phyloP scores from a whole-genome alignment of 2,113 vertebrate genomes.

The Mixornis gularis region DNA sequence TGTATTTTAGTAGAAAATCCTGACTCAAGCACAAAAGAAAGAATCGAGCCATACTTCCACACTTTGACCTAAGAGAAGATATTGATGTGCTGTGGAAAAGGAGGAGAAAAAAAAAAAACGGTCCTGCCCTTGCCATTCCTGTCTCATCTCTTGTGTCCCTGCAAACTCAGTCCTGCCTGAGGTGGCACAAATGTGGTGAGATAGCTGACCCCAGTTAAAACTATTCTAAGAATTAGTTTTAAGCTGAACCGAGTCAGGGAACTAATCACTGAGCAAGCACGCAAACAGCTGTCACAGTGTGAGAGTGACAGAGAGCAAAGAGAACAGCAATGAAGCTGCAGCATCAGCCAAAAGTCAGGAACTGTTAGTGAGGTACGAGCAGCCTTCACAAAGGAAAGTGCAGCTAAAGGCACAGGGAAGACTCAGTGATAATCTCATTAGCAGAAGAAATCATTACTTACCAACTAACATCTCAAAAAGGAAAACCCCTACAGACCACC shows the following conservation, averaged over 20 bases:
- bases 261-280: not conserved
- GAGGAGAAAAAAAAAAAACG: not conserved
- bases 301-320: not conserved
- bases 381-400: not conserved
- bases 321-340: not conserved
- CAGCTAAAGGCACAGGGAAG: not conserved
- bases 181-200: not conserved
- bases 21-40: not conserved
- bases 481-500: conserved; percentile 99
- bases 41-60: not conserved
- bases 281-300: not conserved
- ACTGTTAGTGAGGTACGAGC: not conserved
- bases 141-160: not conserved
- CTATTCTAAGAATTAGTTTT: not conserved
- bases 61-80: not conserved
- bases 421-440: fast-evolving
- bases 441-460: conserved; percentile 71
- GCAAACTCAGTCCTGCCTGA: not conserved
- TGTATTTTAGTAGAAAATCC: conserved; percentile 14
- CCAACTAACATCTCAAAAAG: conserved; percentile 98
- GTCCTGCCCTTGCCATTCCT: not conserved
- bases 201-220: not conserved
- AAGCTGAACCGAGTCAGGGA: not conserved
- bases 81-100: not conserved
- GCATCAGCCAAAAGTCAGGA: not conserved